Conservation (phyloP, 1,140 invertebrate genomes). For the Eurosta solidaginis region DNA sequence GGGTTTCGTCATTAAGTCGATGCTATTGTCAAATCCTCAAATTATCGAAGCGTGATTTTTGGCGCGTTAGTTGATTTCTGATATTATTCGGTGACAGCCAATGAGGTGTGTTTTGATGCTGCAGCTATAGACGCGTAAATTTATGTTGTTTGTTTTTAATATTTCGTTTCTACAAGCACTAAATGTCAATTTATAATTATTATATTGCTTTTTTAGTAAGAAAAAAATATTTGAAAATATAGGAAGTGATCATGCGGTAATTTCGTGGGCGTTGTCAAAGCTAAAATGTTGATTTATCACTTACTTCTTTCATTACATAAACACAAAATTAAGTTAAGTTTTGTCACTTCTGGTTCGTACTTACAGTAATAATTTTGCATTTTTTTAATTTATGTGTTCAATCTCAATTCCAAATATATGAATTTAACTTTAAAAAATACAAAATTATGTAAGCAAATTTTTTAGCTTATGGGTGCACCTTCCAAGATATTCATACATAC, state of each 20-base stretch:
- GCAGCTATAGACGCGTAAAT: no score
- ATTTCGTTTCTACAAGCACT: no score
- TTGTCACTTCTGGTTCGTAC: not conserved
- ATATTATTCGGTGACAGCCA: not conserved
- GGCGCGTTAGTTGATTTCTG: not conserved
- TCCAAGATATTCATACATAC: no score
- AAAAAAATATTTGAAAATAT: not conserved
- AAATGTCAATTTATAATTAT: not conserved
- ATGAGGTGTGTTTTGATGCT: not conserved
- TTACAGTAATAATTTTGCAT: no score
- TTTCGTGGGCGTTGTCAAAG: not conserved
- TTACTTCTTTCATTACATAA: not conserved
- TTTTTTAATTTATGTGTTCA: no score
- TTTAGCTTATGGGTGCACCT: no score
- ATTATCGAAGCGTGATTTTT: slow-evolving; percentile 18
- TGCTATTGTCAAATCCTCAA: slow-evolving; percentile 18
- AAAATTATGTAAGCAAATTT: no score
- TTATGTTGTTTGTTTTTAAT: no score
- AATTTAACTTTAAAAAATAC: no score
- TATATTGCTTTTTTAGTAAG: not conserved
- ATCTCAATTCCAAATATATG: no score
- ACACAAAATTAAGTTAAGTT: not conserved
- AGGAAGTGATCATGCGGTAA: not conserved
- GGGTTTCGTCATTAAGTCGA: not conserved
- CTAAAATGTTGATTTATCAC: not conserved